A percentile compares a stretch with the other conserved stretches of the same genome.
Conservation (phyloP, 2,888 invertebrate species). For the Ophion costatus region DNA sequence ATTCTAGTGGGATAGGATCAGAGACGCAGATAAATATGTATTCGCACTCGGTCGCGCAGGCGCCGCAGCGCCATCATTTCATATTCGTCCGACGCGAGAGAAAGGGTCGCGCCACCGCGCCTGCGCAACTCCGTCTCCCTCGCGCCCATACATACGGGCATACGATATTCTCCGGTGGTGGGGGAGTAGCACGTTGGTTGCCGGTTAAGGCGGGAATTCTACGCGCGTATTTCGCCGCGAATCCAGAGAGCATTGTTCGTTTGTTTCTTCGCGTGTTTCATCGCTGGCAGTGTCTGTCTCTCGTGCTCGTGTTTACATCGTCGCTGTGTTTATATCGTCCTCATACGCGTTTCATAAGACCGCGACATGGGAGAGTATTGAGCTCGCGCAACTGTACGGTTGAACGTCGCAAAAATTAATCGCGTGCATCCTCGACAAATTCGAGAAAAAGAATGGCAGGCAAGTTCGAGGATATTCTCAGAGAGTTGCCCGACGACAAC, state of each 20-base stretch:
- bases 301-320: not conserved
- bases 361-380: not conserved
- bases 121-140: not conserved
- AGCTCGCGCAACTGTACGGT: not conserved
- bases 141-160: not conserved
- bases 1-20: no score
- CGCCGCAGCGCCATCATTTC: no score
- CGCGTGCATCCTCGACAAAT: not conserved
- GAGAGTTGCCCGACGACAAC: constrained; percentile 20
- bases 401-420: not conserved
- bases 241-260: constrained; percentile 15
- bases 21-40: no score
- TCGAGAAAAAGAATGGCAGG: not conserved
- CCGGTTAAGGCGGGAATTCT: constrained; percentile 40
- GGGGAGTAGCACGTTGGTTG: not conserved
- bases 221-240: not conserved
- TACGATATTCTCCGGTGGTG: not conserved
- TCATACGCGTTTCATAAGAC: not conserved
- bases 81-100: no score
- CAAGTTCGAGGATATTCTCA: constrained; percentile 5
- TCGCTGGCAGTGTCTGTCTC: not conserved
- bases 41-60: no score
- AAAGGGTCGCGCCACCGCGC: no score
- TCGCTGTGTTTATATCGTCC: not conserved
- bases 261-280: constrained; percentile 1